These are phyloP conservation scores for Synchiropus splendidus DNA, from an alignment of 2,113 vertebrate species.

Conservation along the genomic window DNA sequence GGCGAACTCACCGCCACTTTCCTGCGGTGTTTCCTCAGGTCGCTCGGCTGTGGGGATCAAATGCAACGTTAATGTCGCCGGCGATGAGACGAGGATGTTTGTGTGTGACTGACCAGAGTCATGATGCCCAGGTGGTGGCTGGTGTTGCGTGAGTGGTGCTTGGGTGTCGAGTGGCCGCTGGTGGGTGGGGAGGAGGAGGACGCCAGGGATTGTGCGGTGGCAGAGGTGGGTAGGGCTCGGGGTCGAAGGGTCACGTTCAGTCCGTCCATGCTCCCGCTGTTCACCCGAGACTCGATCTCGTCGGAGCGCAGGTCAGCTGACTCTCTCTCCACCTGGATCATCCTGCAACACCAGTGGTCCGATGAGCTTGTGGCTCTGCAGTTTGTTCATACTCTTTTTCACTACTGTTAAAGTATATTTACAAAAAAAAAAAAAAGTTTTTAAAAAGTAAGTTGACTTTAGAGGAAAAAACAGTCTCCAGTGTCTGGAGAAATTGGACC, in stretches of 20 bases:
- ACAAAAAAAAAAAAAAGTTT: too few species aligned
- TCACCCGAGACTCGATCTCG: slow-evolving; percentile 85
- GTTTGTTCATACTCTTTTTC: too few species aligned
- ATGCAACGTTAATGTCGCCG: background rate
- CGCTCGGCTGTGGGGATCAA: slow-evolving; percentile 78
- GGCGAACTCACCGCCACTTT: slow-evolving; percentile 83
- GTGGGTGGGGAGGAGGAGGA: slow-evolving; percentile 80
- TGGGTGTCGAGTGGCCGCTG: slow-evolving; percentile 84
- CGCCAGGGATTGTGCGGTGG: slow-evolving; percentile 86
- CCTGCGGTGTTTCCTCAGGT: slow-evolving; percentile 92
- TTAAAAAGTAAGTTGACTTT: too few species aligned
- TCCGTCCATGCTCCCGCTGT: slow-evolving; percentile 90
- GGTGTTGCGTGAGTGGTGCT: slow-evolving; percentile 76
- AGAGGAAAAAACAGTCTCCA: too few species aligned
- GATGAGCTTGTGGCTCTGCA: too few species aligned
- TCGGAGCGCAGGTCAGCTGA: slow-evolving; percentile 84
- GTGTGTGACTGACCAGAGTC: slow-evolving; percentile 74
- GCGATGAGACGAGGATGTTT: background rate
- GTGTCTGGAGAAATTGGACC: too few species aligned
- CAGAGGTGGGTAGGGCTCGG: slow-evolving; percentile 82
- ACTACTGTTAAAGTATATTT: too few species aligned
- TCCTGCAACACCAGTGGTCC: slow-evolving; percentile 58
- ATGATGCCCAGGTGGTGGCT: slow-evolving; percentile 93
- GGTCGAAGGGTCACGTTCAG: slow-evolving; percentile 84
- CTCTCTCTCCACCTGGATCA: slow-evolving; percentile 96